Evolutionary conservation across 2,888 invertebrate genomes (phyloP).

Genomic region (Branchellion lobata): DNA sequence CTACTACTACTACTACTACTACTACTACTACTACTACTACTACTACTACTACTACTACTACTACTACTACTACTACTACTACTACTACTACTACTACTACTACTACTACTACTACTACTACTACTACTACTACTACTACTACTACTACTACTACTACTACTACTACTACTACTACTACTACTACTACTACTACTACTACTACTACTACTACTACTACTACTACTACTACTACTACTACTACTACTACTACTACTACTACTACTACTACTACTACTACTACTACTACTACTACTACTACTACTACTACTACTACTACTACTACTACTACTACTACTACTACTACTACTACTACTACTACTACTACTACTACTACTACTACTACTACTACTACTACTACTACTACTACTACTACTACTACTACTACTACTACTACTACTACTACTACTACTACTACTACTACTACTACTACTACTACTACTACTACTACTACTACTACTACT

Average conservation of each 20-base stretch:
- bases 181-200: slow-evolving; percentile 44
- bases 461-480: neutral
- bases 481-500: neutral
- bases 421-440: neutral
- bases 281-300: slow-evolving; percentile 39
- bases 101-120: slow-evolving; percentile 37
- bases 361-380: neutral
- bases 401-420: neutral
- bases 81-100: slow-evolving; percentile 27
- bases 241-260: slow-evolving; percentile 16
- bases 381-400: neutral
- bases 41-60: slow-evolving; percentile 43
- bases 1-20: slow-evolving; percentile 35
- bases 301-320: slow-evolving; percentile 35
- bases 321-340: neutral
- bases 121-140: slow-evolving; percentile 44
- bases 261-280: slow-evolving; percentile 39
- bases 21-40: slow-evolving; percentile 34
- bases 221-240: slow-evolving; percentile 37
- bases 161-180: slow-evolving; percentile 41
- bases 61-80: slow-evolving; percentile 43
- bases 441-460: neutral
- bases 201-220: slow-evolving; percentile 35
- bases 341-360: neutral
- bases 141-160: slow-evolving; percentile 46